Percentiles rank a stretch among this genome's conserved stretches.
Evolutionary conservation across 2,888 invertebrate species (phyloP).

Genomic region (Amphipyra tragopoginis): DNA sequence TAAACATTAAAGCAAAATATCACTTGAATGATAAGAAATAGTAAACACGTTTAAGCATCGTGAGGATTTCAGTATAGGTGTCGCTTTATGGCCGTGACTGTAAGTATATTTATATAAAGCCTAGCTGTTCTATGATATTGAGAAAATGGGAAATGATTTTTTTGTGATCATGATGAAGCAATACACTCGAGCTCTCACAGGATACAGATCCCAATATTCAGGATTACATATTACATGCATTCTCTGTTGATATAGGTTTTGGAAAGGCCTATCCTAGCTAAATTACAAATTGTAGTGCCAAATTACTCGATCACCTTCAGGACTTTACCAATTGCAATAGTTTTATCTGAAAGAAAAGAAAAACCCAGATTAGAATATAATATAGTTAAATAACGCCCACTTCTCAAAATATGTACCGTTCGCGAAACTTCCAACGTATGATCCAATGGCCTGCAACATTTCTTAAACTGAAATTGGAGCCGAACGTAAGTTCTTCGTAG

Average conservation of each 20-base stretch:
- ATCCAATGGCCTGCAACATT: too few species aligned
- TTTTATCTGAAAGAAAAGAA: slow-evolving; percentile 83
- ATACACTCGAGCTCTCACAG: slow-evolving; percentile 82
- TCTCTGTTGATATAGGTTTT: slow-evolving; percentile 86
- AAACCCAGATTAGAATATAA: slow-evolving; percentile 1
- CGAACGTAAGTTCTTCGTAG: too few species aligned
- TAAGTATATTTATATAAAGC: slow-evolving; percentile 66
- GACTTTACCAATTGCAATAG: slow-evolving; percentile 99
- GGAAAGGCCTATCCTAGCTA: slow-evolving; percentile 89
- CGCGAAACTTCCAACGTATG: too few species aligned
- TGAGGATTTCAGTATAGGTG: slow-evolving; percentile 64
- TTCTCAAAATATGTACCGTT: too few species aligned
- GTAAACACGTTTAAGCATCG: slow-evolving; percentile 61
- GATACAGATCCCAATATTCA: slow-evolving; percentile 79
- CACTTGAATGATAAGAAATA: slow-evolving; percentile 49
- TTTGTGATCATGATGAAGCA: slow-evolving; percentile 76
- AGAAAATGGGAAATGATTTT: slow-evolving; percentile 70
- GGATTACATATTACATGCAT: slow-evolving; percentile 83
- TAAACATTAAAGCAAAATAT: slow-evolving; percentile 53
- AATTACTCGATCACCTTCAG: slow-evolving; percentile 97
- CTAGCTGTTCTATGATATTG: slow-evolving; percentile 80
- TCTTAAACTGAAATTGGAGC: too few species aligned
- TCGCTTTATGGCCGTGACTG: slow-evolving; percentile 57
- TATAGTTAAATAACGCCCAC: not conserved
- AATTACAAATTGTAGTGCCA: slow-evolving; percentile 87